A percentile compares a stretch with the other conserved stretches of the same genome.
Evolutionary conservation across 2,113 vertebrate species (phyloP).

Genomic region (Sylvia atricapilla): DNA sequence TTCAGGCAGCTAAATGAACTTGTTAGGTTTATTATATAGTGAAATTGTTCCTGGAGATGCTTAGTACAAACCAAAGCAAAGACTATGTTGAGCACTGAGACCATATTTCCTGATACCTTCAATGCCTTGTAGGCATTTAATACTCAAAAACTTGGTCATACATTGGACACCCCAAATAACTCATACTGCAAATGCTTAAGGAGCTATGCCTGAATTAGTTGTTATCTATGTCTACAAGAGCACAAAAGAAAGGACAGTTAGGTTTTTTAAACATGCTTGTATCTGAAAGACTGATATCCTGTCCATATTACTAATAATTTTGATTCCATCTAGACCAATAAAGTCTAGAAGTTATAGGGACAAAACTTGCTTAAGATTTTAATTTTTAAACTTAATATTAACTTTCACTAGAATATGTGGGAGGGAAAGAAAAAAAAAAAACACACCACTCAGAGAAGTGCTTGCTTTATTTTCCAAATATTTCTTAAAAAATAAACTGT

Average conservation of each 20-base stretch:
- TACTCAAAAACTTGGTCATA: background rate
- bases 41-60: background rate
- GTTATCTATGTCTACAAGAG: background rate
- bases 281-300: background rate
- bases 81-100: background rate
- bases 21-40: rapidly evolving
- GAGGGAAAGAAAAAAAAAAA: background rate
- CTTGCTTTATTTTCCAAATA: background rate
- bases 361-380: background rate
- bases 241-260: background rate
- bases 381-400: background rate
- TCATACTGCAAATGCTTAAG: background rate
- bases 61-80: background rate
- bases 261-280: background rate
- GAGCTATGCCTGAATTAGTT: background rate
- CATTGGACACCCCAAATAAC: background rate
- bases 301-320: background rate
- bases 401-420: background rate
- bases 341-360: background rate
- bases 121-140: background rate
- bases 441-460: background rate
- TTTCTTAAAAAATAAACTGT: background rate
- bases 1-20: background rate
- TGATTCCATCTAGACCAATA: background rate
- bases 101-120: background rate